phyloP scores from a whole-genome alignment of 1,140 invertebrate species.

The Meteorus sp. region DNA sequence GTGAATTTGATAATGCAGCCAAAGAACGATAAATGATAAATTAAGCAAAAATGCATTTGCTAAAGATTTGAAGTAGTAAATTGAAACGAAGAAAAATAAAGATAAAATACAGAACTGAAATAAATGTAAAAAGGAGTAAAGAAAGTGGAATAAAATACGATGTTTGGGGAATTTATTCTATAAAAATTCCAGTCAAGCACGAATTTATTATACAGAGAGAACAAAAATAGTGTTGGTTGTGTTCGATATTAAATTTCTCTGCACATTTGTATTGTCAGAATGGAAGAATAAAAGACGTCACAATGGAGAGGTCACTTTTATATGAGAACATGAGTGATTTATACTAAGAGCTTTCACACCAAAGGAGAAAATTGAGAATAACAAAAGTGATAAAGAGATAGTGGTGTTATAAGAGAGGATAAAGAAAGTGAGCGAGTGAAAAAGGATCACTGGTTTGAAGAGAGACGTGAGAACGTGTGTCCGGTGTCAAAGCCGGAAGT shows the following conservation, averaged over 20 bases:
- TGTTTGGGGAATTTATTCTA: not conserved
- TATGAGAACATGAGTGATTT: too few species aligned
- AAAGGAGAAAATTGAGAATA: not conserved
- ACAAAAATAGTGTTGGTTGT: slow-evolving; percentile 5
- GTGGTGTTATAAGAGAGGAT: too few species aligned
- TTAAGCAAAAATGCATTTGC: not conserved
- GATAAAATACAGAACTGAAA: slow-evolving; percentile 12
- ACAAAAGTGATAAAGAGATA: not conserved
- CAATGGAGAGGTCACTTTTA: slow-evolving; percentile 15
- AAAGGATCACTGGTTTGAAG: too few species aligned
- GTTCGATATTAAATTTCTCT: slow-evolving; percentile 18
- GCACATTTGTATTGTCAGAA: too few species aligned
- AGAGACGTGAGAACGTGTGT: slow-evolving; percentile 27
- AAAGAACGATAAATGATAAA: slow-evolving; percentile 14
- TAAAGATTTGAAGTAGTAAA: not conserved
- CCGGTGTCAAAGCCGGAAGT: slow-evolving; percentile 27
- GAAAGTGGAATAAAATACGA: slow-evolving; percentile 16
- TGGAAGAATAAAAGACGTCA: slow-evolving; percentile 5
- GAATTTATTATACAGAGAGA: slow-evolving; percentile 8
- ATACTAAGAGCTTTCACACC: not conserved
- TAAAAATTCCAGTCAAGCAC: slow-evolving; percentile 20
- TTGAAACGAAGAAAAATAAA: not conserved
- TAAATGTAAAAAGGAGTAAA: slow-evolving; percentile 2
- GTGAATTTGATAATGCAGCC: not conserved
- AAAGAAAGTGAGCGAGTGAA: too few species aligned